Percentiles rank a stretch among this genome's conserved stretches.
phyloP scores from a whole-genome alignment of 2,888 invertebrate genomes.

The Dendrolimus houi region DNA sequence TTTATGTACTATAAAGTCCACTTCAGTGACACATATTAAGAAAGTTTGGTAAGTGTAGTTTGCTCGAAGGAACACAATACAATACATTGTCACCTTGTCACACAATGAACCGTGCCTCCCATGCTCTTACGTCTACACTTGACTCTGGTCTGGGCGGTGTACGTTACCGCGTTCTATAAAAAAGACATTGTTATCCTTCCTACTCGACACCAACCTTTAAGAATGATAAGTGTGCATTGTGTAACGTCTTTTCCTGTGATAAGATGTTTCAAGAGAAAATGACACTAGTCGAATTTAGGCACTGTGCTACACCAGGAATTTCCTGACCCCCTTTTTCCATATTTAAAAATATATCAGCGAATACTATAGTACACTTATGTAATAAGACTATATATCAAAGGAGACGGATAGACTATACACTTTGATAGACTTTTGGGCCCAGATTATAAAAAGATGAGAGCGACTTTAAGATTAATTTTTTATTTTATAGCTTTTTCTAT shows the following conservation, averaged over 20 bases:
- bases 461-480: no score
- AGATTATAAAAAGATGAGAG: no score
- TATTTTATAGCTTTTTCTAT: no score
- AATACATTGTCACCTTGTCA: slow-evolving; percentile 38
- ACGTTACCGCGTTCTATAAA: slow-evolving; percentile 27
- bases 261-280: no score
- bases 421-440: no score
- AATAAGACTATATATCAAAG: no score
- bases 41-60: slow-evolving; percentile 23
- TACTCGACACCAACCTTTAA: slow-evolving; percentile 2
- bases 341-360: no score
- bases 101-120: slow-evolving; percentile 34
- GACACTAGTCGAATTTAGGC: no score
- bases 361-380: no score
- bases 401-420: no score
- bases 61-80: slow-evolving; percentile 19
- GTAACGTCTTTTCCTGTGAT: not conserved
- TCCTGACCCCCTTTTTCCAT: no score
- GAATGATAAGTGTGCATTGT: not conserved
- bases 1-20: not conserved
- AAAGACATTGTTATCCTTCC: slow-evolving; percentile 36
- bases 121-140: slow-evolving; percentile 9
- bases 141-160: slow-evolving; percentile 15
- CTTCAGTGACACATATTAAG: slow-evolving; percentile 4
- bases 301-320: no score